Percentiles rank a stretch among this genome's conserved stretches.
phyloP scores from a whole-genome alignment of 1,140 invertebrate species.

The Piezodorus guildinii region DNA sequence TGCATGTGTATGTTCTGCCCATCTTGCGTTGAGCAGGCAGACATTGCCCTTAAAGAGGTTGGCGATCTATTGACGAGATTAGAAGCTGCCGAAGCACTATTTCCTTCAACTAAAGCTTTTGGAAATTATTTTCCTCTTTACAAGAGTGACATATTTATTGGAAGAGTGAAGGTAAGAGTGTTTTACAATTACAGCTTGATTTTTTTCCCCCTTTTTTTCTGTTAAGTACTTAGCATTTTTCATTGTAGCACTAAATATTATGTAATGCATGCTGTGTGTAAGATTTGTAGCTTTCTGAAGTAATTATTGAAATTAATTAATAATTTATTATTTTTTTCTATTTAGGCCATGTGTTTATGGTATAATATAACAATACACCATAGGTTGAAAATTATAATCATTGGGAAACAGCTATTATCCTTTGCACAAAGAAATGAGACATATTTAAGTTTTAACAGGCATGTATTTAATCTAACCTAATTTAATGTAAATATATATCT shows the following conservation, averaged over 20 bases:
- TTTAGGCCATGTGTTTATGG: constrained; percentile 72
- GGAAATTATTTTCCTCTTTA: constrained; percentile 58
- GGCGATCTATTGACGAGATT: constrained; percentile 55
- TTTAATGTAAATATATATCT: neutral
- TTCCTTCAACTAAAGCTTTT: constrained; percentile 72
- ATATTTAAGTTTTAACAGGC: neutral
- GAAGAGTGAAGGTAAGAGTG: constrained; percentile 43
- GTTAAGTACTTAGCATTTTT: neutral
- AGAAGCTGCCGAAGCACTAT: constrained; percentile 65
- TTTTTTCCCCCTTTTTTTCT: constrained; percentile 11
- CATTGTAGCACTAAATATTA: neutral
- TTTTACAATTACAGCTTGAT: neutral
- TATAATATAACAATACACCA: constrained; percentile 78
- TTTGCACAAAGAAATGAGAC: constrained; percentile 21
- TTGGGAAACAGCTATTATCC: constrained; percentile 46
- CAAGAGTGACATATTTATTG: constrained; percentile 49
- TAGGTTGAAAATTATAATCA: constrained; percentile 62
- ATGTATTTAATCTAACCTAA: neutral
- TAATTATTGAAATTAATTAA: constrained; percentile 5
- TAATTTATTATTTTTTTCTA: constrained; percentile 13
- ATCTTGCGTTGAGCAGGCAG: constrained; percentile 53
- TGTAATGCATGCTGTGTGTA: neutral
- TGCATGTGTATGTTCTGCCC: constrained; percentile 61
- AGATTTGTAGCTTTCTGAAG: neutral
- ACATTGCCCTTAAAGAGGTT: constrained; percentile 59